Evolutionary conservation across 1,140 invertebrate species (phyloP), one percentile per base, ranked within the genome.

Genomic region (Wasmannia auropunctata): DNA sequence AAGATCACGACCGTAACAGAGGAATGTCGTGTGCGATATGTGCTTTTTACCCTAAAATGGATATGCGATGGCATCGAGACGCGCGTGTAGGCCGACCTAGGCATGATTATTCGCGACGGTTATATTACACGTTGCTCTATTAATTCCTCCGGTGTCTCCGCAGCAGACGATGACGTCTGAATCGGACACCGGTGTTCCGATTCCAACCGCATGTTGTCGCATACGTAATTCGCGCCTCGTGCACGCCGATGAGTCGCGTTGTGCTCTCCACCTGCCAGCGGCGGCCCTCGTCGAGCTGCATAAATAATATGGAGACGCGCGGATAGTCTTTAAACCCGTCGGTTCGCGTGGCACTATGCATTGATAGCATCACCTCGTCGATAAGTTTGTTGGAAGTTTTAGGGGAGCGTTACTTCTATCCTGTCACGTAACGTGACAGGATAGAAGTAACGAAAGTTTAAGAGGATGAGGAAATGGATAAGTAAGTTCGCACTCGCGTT

Each of bases 241-340:
- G 62, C 40, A 31, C 60, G 28, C 79, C 51, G 65, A 81, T 72
- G 79, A 58, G 65, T 43, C 79, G 79, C 79, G 63, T 74, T 25
- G n/a, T n/a, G 51, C 51, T 74, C 54, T 34, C 51, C 37, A 60
- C 37, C 40, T 80, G 86, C 54, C 40, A 51, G 19, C 46, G 19
- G 60, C 22, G 51, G 60, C 46, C 54, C 16, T 67, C 51, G 37
- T 77, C 37, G 58, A 40, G 22, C 28, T 67, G 65, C 72, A 65
- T 83, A 90, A 92, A 92, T 91, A 91, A 90, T 87, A 85, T 86
- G 65, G 69, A 65, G 60, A 76, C 79, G 63, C 79, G 63, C 67
- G 63, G 25, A 46, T 51, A 22, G 40, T 62, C 25, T 40, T 14
- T 74, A 22, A 37, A 81, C 49, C 43, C n/a, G 25, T 37, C 51